Evolutionary conservation across 1,140 invertebrate genomes (phyloP), one percentile per base, ranked within the genome.

Genomic region (Zaprionus capensis): DNA sequence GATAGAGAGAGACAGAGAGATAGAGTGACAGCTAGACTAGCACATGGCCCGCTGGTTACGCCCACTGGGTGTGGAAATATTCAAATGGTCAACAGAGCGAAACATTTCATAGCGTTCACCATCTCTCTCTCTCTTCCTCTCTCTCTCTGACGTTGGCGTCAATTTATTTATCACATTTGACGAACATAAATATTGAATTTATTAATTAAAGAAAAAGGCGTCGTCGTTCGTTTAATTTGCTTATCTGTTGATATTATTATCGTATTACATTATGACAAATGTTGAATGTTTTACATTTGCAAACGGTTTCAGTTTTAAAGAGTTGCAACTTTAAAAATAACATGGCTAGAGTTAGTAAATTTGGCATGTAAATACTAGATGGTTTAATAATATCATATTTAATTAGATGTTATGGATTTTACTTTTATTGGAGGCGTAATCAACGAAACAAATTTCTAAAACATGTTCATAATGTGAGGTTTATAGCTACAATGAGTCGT

Each of bases 141-240:
- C 15, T 15, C 44, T 36, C 56, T 38, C 49, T 28, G 58, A 59
- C 44, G 36, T n/a, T n/a, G 28, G n/a, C 41, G 68, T 62, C 55
- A 71, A 76, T 76, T 76, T 72, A 61, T 67, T 76, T 67, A 76
- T 72, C 74, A 76, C 73, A 28, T 76, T 71, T 65, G 70, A 55
- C 70, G 64, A 76, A 76, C 70, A 72, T 76, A 72, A 76, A 76
- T 76, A 76, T 72, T 76, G 69, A 67, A 76, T 76, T 72, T 67
- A 72, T 76, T 76, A 76, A 76, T 76, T 76, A 76, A 76, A 56
- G 41, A 46, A 41, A 72, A 76, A 66, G 64, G 73, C 59, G 34
- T 49, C 46, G 20, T 41, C 28, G 41, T 46, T 7, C 34, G 20
- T 36, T 41, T 26, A 61, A 51, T 15, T 51, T 63, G 26, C 14